Base-by-base conservation (phyloP, 2,797 vertebrate genomes). In the Peromyscus attwateri region DNA sequence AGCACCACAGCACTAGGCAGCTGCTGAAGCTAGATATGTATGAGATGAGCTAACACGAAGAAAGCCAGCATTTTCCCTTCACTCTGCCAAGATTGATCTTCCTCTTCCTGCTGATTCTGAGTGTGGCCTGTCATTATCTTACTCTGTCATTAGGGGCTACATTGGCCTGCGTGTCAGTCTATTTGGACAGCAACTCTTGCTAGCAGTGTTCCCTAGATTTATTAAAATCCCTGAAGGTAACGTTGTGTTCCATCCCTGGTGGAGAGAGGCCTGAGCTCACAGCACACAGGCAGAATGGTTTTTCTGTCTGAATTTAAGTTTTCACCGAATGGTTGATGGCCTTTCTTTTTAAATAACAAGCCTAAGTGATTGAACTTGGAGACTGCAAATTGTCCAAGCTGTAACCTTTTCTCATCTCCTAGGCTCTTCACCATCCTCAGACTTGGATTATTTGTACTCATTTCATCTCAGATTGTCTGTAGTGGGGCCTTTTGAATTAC, bases 91-190 rank as follows among this genome's bases (percentile, higher is more conserved):
- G 99, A 99, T 99, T 99, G 99, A 99, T 99, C 99, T 99, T 99
- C 99, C 99, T 99, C 99, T 99, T 99, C 99, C 99, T 99, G 99
- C 99, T 99, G 99, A 99, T 99, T 99, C 99, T 99, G 99, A 99
- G 99, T 99, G 99, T 99, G 99, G 99, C 99, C 99, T 99, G 99
- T 99, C 99, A 99, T 99, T 99, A 99, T 99, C 99, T 99, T 99
- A 99, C 99, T 99, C 99, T 99, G 99, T 99, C 99, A 99, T 99
- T 99, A 99, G 99, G 99, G 99, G 99, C 99, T 99, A 99, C 99
- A 99, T 99, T 99, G 99, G 99, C 99, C 99, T 99, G 99, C 99
- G 99, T 99, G 99, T 99, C 99, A 99, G 99, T 99, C 99, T 99
- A 99, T 99, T 99, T 99, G 99, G 99, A 99, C 99, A 99, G 99